A percentile compares a stretch with the other conserved stretches of the same genome.
Evolutionary conservation across 2,888 invertebrate genomes (phyloP).

Genomic region (Agelastica alni): DNA sequence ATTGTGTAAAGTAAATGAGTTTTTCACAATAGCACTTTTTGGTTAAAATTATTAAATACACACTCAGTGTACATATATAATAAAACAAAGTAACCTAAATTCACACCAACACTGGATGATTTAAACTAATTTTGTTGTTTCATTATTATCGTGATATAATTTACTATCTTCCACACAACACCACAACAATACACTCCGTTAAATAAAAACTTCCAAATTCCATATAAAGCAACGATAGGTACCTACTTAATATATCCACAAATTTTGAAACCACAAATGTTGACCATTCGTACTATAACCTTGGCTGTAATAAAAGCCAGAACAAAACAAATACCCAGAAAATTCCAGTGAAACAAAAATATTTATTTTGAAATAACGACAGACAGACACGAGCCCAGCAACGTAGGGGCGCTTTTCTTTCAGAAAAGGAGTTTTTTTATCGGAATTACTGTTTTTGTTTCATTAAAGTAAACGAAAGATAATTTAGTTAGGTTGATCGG

Average conservation of each 20-base stretch:
- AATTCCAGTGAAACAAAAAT: conserved; percentile 36
- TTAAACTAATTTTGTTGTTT: too few species aligned
- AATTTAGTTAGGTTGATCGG: too few species aligned
- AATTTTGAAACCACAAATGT: conserved; percentile 22
- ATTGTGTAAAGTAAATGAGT: too few species aligned
- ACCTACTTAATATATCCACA: conserved; percentile 15
- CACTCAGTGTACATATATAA: too few species aligned
- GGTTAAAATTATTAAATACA: too few species aligned
- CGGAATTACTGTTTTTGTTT: too few species aligned
- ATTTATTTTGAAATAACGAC: conserved; percentile 40
- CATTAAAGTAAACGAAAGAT: too few species aligned
- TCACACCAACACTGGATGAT: too few species aligned
- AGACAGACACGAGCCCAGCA: conserved; percentile 19
- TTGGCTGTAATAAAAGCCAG: conserved; percentile 5
- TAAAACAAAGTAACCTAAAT: too few species aligned
- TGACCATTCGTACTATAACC: conserved; percentile 17
- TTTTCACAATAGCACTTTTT: too few species aligned
- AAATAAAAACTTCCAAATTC: not conserved
- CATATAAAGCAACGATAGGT: conserved; percentile 10
- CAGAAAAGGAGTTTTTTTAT: too few species aligned
- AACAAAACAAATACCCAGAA: conserved; percentile 14
- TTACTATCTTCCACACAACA: not conserved
- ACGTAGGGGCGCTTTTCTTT: too few species aligned
- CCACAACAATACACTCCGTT: not conserved
- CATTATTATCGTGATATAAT: not conserved